Evolutionary conservation across 23 tunicate species (phyloP).

Genomic region (Clavelina lepadiformis): DNA sequence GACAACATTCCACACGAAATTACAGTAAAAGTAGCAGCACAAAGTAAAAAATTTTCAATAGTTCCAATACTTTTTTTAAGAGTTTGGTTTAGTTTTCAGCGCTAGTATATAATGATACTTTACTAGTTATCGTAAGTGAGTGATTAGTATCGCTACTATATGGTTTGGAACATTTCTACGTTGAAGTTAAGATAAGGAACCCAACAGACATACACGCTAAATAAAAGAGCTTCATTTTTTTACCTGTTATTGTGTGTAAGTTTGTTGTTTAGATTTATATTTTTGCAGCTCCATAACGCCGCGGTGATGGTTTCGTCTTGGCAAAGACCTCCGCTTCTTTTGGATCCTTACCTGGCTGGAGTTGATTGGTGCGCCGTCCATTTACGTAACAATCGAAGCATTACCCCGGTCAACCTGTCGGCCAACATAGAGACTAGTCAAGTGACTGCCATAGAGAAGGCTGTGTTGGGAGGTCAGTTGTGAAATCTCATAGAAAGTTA

Average conservation of each 20-base stretch:
- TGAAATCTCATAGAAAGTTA: too few species aligned
- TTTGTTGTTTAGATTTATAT: neutral
- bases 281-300: constrained; percentile 74
- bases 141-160: too few species aligned
- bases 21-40: too few species aligned
- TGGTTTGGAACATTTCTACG: too few species aligned
- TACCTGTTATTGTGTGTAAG: neutral
- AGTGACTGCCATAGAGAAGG: constrained; percentile 69
- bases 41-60: too few species aligned
- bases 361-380: constrained; percentile 87
- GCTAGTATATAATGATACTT: too few species aligned
- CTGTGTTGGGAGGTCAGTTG: constrained; percentile 62
- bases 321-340: constrained; percentile 87
- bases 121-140: too few species aligned
- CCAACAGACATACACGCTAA: too few species aligned
- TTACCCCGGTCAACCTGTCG: constrained; percentile 75
- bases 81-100: too few species aligned
- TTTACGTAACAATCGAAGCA: constrained; percentile 44
- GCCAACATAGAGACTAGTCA: constrained; percentile 52
- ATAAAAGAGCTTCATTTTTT: neutral
- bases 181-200: too few species aligned
- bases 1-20: too few species aligned
- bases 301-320: constrained; percentile 79
- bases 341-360: constrained; percentile 79
- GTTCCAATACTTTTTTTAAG: too few species aligned